Evolutionary conservation across 2,888 invertebrate genomes (phyloP).

Genomic region (Hololepta plana): DNA sequence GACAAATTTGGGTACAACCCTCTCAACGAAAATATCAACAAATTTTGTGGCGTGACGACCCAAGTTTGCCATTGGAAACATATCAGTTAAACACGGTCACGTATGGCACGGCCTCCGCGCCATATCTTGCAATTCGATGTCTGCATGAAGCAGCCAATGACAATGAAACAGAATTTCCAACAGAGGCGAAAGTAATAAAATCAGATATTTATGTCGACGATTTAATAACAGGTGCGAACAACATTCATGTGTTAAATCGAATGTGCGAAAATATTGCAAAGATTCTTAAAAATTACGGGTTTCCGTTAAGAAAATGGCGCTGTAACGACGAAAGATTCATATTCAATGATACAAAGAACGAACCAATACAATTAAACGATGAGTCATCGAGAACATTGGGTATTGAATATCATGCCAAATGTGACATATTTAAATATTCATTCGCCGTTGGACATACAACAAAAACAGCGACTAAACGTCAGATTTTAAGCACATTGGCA

Average conservation of each 20-base stretch:
- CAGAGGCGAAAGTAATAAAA: not conserved
- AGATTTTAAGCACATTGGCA: constrained; percentile 4
- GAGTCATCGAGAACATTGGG: constrained; percentile 1
- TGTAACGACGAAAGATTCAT: constrained; percentile 7
- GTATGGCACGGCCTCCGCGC: constrained; percentile 4
- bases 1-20: constrained; percentile 9
- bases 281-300: constrained; percentile 9
- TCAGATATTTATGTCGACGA: constrained; percentile 4
- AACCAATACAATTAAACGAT: constrained; percentile 3
- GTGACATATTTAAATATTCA: no score
- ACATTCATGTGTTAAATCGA: constrained; percentile 1
- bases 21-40: constrained; percentile 3
- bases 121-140: constrained; percentile 2
- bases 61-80: not conserved
- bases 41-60: constrained; percentile 3
- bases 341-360: constrained; percentile 1
- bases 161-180: not conserved
- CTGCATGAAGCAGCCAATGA: not conserved
- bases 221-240: constrained; percentile 1
- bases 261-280: constrained; percentile 9
- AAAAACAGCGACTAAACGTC: no score
- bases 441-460: no score
- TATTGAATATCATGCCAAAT: no score
- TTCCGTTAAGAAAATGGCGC: constrained; percentile 9
- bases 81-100: constrained; percentile 3